phyloP scores from a whole-genome alignment of 2,797 vertebrate species.

The Pygocentrus nattereri region DNA sequence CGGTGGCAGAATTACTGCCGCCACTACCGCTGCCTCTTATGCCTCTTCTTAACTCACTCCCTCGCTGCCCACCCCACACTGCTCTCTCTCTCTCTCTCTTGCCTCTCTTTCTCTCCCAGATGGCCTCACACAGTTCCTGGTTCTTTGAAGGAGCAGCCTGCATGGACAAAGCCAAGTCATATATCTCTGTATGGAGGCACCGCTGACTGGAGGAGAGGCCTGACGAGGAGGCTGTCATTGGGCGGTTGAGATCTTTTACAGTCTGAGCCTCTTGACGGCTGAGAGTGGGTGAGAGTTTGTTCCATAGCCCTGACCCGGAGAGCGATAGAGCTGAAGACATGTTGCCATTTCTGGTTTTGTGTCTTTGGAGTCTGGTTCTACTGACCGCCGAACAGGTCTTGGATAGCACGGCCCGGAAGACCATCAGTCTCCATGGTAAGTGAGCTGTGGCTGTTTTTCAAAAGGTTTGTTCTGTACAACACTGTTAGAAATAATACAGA shows the following conservation, averaged over 20 bases:
- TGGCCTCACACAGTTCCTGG: conserved; percentile 69
- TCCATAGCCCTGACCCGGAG: not conserved
- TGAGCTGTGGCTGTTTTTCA: conserved; percentile 28
- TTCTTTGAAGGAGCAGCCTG: conserved; percentile 61
- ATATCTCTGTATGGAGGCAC: conserved; percentile 73
- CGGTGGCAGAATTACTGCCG: conserved; percentile 80
- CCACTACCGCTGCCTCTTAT: conserved; percentile 63
- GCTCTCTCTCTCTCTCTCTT: conserved; percentile 20
- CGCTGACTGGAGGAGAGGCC: conserved; percentile 63
- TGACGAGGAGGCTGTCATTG: not conserved
- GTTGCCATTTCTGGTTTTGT: conserved; percentile 69
- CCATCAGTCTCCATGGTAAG: conserved; percentile 76
- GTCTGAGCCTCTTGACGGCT: not conserved
- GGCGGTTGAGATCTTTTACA: not conserved
- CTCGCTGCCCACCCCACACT: not conserved
- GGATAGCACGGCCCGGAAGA: conserved; percentile 73
- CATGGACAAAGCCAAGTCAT: conserved; percentile 65
- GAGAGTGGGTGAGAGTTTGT: not conserved
- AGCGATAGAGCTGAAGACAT: conserved; percentile 56
- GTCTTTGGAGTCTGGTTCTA: conserved; percentile 65
- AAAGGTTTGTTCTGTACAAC: no score
- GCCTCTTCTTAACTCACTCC: conserved; percentile 11
- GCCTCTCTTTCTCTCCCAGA: conserved; percentile 3
- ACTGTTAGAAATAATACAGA: no score
- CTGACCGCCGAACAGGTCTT: conserved; percentile 52